A percentile compares a stretch with the other conserved stretches of the same genome.
Conservation (phyloP, 2,113 vertebrate species). For the Phalacrocorax aristotelis region DNA sequence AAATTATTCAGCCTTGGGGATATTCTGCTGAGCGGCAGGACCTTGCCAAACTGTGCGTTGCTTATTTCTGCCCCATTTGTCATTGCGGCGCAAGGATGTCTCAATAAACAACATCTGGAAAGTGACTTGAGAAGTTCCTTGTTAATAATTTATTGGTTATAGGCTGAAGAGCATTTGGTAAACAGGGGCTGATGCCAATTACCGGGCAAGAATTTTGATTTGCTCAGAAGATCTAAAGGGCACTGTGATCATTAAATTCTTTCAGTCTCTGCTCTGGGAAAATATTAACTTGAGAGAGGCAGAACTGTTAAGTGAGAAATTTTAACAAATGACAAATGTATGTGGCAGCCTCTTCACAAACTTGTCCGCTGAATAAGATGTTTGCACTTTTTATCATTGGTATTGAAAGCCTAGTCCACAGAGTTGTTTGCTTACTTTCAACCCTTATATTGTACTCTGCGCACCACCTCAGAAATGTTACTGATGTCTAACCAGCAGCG, state of each 20-base stretch:
- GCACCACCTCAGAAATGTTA: neutral
- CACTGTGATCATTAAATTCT: conserved; percentile 43
- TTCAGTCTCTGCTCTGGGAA: conserved; percentile 34
- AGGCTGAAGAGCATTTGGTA: conserved; percentile 56
- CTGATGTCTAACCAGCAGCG: neutral
- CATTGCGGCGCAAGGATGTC: conserved; percentile 67
- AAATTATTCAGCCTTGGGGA: conserved; percentile 58
- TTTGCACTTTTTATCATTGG: conserved; percentile 59
- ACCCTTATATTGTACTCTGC: neutral
- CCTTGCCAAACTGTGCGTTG: conserved; percentile 20
- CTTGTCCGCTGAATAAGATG: conserved; percentile 48
- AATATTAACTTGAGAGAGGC: conserved; percentile 50
- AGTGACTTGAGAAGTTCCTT: conserved; percentile 55
- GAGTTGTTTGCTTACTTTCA: conserved; percentile 42
- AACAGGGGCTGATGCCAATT: conserved; percentile 32
- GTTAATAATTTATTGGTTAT: conserved; percentile 62
- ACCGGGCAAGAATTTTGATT: conserved; percentile 39
- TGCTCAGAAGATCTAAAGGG: conserved; percentile 43
- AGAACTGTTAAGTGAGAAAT: conserved; percentile 39
- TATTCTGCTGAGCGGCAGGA: conserved; percentile 44
- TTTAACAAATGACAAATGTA: conserved; percentile 32
- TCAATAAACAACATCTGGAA: conserved; percentile 74
- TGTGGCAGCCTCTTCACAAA: conserved; percentile 50
- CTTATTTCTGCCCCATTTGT: conserved; percentile 76
- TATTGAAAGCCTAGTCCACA: neutral